Base-by-base conservation (phyloP, 2,113 vertebrate species). In the Alosa alosa region DNA sequence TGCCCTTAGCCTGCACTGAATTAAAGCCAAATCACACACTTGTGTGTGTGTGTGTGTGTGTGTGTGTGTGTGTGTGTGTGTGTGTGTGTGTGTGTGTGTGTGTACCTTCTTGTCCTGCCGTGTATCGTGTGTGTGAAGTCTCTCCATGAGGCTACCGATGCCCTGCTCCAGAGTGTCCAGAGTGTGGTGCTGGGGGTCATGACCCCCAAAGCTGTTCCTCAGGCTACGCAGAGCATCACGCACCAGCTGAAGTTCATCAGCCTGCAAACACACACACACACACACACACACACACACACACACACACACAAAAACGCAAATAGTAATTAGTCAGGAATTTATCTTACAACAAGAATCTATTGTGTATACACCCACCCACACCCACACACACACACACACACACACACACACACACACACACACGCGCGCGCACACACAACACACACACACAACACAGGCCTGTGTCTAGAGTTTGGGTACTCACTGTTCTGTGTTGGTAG, bases 141-240 rank as follows among this genome's bases (percentile, higher is more conserved):
- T 95, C 86, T 99, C 98, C 96, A 99, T 97, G 75, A 99, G 94
- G 88, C 97, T 98, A 86, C 96, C 87, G 91, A 99, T 95, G 0
- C 97, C 97, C 94, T 99, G 97, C 91, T 99, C 98, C 93, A 99
- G 85, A 85, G 97, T 99, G 95, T 99, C 98, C 13, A 99, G 95
- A 25, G 97, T 99, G 94, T 99, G 98, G 90, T 99, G 98, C 89
- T 99, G 98, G 0, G 97, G 98, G 83, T 99, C 98, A 0, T 99
- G 98, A 36, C 97, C 97, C 0, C 97, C 97, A 90, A 99, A 99
- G 85, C 95, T 96, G 91, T 98, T 97, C 89, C 98, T 96, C 85
- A 99, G 91, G 92, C 97, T 99, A 20, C 97, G 97, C 3, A 99
- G 94, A 3, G 98, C 97, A 11, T 99, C 98, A 1, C 97, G 95